Evolutionary conservation across 2,888 invertebrate genomes (phyloP).

Genomic region (Parapristionchus giblindavisi): DNA sequence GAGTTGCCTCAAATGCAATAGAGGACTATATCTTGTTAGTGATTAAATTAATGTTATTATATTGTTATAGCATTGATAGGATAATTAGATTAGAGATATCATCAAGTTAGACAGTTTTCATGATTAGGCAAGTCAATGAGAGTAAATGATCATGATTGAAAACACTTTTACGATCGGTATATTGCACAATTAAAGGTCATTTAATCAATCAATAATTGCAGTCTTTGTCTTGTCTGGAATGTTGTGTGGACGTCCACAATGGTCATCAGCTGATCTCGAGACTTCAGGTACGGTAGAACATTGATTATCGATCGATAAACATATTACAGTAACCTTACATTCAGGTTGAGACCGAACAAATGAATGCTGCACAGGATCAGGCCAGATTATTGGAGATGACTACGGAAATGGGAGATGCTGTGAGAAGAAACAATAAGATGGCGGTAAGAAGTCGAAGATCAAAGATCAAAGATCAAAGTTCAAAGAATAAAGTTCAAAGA

Average conservation of each 20-base stretch:
- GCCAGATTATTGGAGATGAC: slow-evolving; percentile 21
- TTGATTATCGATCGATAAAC: not conserved
- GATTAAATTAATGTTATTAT: not conserved
- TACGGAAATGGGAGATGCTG: slow-evolving; percentile 4
- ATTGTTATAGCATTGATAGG: no score
- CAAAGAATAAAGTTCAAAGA: no score
- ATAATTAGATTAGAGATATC: no score
- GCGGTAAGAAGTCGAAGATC: no score
- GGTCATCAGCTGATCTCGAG: slow-evolving; percentile 59
- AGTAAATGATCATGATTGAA: no score
- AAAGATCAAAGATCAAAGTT: no score
- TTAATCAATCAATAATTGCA: slow-evolving; percentile 32
- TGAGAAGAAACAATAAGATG: not conserved
- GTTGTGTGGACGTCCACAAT: slow-evolving; percentile 66
- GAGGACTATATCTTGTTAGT: slow-evolving; percentile 16
- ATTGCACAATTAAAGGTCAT: not conserved
- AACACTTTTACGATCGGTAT: not conserved
- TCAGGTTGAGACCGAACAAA: slow-evolving; percentile 24
- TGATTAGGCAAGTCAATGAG: no score
- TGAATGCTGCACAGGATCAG: slow-evolving; percentile 6
- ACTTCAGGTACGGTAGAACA: slow-evolving; percentile 47
- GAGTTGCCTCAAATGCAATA: slow-evolving; percentile 30
- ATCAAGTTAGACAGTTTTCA: no score
- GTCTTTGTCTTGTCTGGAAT: slow-evolving; percentile 61
- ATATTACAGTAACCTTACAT: not conserved